These are phyloP conservation scores for Calliopum simillimum DNA, from an alignment of 2,888 invertebrate species.

Conservation along the genomic window DNA sequence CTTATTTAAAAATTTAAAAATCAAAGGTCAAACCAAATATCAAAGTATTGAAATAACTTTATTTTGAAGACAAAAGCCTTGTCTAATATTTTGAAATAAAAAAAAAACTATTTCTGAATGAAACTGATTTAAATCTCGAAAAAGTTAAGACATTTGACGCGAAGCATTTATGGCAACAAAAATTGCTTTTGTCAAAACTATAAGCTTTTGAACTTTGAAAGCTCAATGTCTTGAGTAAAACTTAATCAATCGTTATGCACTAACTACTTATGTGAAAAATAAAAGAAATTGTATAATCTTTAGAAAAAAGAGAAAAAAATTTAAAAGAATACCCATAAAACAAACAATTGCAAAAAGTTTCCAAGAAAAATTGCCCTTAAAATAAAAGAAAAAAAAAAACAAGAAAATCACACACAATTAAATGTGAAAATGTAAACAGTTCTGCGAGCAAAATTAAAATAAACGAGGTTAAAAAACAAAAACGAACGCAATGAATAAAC, in stretches of 20 bases:
- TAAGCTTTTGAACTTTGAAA: not conserved
- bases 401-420: no score
- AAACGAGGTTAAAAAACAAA: not conserved
- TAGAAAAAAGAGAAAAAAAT: not conserved
- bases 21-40: not conserved
- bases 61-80: not conserved
- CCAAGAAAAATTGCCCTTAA: no score
- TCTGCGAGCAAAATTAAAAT: not conserved
- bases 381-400: no score
- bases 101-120: no score
- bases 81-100: not conserved
- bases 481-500: constrained; percentile 5
- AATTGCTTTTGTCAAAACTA: no score
- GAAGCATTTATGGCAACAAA: not conserved
- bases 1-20: no score
- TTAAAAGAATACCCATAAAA: not conserved
- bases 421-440: not conserved
- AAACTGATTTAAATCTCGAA: no score
- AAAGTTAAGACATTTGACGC: no score
- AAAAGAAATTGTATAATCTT: no score
- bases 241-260: not conserved
- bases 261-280: no score
- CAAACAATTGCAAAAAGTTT: no score
- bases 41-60: no score
- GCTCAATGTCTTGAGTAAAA: not conserved